Percentiles rank a stretch among this genome's conserved stretches.
Conservation (phyloP, 1,140 invertebrate genomes). For the Teleogryllus occipitalis region DNA sequence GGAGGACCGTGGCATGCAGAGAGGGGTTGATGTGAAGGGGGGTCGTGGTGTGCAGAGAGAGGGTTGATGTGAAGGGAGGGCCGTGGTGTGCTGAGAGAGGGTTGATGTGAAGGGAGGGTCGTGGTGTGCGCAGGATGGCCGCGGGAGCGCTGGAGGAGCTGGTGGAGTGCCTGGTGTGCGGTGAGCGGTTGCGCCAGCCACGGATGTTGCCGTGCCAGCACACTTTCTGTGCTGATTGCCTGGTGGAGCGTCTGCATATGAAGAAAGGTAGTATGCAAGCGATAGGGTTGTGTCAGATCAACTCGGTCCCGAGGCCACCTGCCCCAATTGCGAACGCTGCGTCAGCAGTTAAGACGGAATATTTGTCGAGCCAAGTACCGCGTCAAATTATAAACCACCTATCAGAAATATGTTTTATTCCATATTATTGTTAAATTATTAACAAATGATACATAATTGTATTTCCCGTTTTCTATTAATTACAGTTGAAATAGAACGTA, state of each 20-base stretch:
- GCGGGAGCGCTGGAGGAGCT: conserved; percentile 51
- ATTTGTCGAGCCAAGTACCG: no score
- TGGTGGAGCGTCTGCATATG: conserved; percentile 37
- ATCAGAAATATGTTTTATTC: no score
- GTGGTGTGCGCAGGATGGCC: conserved; percentile 33
- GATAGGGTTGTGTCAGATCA: neutral
- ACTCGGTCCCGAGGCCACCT: no score
- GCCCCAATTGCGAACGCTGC: no score
- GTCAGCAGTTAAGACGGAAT: no score
- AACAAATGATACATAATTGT: no score
- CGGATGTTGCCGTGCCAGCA: conserved; percentile 67
- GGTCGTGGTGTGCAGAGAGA: conserved; percentile 66
- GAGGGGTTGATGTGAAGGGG: conserved; percentile 55
- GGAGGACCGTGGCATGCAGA: conserved; percentile 59
- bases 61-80: conserved; percentile 60
- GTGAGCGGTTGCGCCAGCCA: conserved; percentile 54
- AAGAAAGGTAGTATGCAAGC: conserved; percentile 9
- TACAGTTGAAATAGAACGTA: no score
- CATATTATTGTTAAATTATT: no score
- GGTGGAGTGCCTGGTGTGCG: conserved; percentile 59
- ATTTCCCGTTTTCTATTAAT: no score
- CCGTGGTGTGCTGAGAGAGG: conserved; percentile 33
- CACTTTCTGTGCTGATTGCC: conserved; percentile 60
- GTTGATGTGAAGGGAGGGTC: neutral
- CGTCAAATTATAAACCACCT: no score